Base-by-base conservation (phyloP, 2,113 vertebrate genomes). In the Albula glossodonta region DNA sequence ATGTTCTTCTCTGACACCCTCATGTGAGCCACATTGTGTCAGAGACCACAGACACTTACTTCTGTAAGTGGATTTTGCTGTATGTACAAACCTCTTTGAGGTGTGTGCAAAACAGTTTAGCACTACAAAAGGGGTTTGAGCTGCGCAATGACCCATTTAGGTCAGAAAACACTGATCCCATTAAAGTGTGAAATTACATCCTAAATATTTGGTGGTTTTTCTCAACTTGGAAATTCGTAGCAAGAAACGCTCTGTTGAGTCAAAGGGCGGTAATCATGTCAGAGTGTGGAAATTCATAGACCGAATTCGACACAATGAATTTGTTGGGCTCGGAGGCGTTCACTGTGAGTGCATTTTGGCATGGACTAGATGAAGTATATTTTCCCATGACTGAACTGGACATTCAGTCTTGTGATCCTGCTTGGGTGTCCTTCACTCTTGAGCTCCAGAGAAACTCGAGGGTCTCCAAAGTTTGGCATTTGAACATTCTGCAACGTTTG, bases 51-150 rank as follows among this genome's bases (percentile, higher is more conserved):
- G 60, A 15, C 56, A 60, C 56, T 60, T 31, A 2, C 5, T 5
- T 66, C 22, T 22, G 17, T 66, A 0, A 19, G 17, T 66, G 3
- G 3, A 11, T 70, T 70, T 70, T n/a, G 5, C 4, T n/a, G 1
- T 63, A 22, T 10, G n/a, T 31, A 74, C 70, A 31, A 74, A 31
- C 70, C 70, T 56, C 53, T 31, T 74, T 1, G n/a, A 74, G 70
- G 70, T 74, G 70, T 31, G 10, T 22, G 70, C 5, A 74, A 74
- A 74, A 74, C 6, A 5, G 70, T 74, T 74, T 10, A 31, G 70
- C n/a, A 7, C 70, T 74, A 0, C n/a, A 22, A 31, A 88, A 96
- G 96, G 94, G 96, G 95, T 12, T 96, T 96, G 80, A 22, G 51
- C 51, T n/a, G 51, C n/a, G 49, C 50, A 19, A 12, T 53, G 50